Percentiles rank a stretch among this genome's conserved stretches.
phyloP scores from a whole-genome alignment of 2,888 invertebrate species.

The Drosophila cognata region DNA sequence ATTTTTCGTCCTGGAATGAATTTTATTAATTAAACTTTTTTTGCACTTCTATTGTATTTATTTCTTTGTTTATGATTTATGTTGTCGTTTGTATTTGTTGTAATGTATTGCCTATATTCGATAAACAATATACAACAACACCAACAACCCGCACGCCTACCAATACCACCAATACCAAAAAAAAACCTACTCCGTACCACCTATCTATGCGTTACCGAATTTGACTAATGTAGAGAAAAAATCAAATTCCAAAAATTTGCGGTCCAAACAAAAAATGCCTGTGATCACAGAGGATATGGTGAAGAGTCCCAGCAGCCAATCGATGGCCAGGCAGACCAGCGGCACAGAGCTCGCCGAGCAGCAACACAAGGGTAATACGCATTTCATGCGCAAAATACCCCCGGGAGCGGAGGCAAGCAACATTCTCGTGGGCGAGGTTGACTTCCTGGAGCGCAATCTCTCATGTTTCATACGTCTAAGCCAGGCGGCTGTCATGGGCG shows the following conservation, averaged over 20 bases:
- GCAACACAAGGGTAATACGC: slow-evolving; percentile 92
- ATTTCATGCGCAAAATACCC: slow-evolving; percentile 98
- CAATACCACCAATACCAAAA: slow-evolving; percentile 28
- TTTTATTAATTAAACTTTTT: slow-evolving; percentile 36
- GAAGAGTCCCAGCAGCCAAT: slow-evolving; percentile 92
- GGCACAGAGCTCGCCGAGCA: slow-evolving; percentile 86
- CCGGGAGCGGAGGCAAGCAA: slow-evolving; percentile 98
- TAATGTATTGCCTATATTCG: slow-evolving; percentile 57
- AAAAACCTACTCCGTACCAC: slow-evolving; percentile 18
- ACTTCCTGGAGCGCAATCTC: slow-evolving; percentile 96
- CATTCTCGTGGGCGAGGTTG: slow-evolving; percentile 98
- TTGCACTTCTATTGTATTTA: slow-evolving; percentile 56
- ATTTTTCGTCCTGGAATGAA: slow-evolving; percentile 26
- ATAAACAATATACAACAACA: slow-evolving; percentile 35
- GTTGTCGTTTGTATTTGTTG: slow-evolving; percentile 62
- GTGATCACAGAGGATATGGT: slow-evolving; percentile 87
- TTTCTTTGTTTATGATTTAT: slow-evolving; percentile 44
- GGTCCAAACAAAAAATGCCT: slow-evolving; percentile 68
- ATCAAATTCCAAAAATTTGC: slow-evolving; percentile 78
- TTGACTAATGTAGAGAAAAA: slow-evolving; percentile 78
- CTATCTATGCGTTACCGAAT: slow-evolving; percentile 32
- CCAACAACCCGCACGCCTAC: slow-evolving; percentile 53
- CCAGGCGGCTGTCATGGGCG: slow-evolving; percentile 95
- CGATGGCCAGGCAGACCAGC: slow-evolving; percentile 92
- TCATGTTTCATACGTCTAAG: slow-evolving; percentile 97